Evolutionary conservation across 2,113 vertebrate species (phyloP).

Genomic region (Pituophis catenifer): DNA sequence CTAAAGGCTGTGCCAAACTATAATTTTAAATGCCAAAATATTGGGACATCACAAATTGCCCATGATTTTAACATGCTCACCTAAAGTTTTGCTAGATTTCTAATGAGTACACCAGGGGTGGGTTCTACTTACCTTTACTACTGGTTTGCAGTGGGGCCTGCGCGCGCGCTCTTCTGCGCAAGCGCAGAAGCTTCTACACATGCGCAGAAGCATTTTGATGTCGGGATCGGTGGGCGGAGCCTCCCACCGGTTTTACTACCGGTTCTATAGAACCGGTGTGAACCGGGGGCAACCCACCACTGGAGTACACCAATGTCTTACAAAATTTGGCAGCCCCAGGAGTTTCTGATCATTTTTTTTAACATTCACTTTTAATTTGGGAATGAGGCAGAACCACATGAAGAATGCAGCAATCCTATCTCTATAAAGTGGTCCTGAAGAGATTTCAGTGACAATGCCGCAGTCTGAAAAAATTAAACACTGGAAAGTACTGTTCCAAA

Average conservation of each 20-base stretch:
- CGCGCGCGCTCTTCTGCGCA: too few species aligned
- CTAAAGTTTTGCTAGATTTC: not conserved
- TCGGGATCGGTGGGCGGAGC: too few species aligned
- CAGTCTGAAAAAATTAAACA: not conserved
- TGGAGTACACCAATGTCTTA: not conserved
- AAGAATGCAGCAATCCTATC: not conserved
- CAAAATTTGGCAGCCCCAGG: not conserved
- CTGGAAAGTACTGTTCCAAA: not conserved
- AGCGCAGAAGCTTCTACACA: too few species aligned
- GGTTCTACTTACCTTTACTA: too few species aligned
- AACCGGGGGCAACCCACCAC: too few species aligned
- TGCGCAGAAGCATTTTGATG: too few species aligned
- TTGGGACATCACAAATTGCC: not conserved
- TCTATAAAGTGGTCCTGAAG: not conserved
- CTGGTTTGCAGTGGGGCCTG: too few species aligned
- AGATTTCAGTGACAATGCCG: not conserved
- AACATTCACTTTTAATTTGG: not conserved
- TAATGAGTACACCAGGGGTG: not conserved
- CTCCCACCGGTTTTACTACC: too few species aligned
- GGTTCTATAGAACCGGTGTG: too few species aligned
- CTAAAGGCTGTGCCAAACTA: not conserved
- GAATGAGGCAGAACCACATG: not conserved
- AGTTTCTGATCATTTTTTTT: not conserved
- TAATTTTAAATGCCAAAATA: not conserved
- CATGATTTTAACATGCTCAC: not conserved